Evolutionary conservation across 2,113 vertebrate species (phyloP), one percentile per base, ranked within the genome.

Genomic region (Brachypodius melanocephalos): DNA sequence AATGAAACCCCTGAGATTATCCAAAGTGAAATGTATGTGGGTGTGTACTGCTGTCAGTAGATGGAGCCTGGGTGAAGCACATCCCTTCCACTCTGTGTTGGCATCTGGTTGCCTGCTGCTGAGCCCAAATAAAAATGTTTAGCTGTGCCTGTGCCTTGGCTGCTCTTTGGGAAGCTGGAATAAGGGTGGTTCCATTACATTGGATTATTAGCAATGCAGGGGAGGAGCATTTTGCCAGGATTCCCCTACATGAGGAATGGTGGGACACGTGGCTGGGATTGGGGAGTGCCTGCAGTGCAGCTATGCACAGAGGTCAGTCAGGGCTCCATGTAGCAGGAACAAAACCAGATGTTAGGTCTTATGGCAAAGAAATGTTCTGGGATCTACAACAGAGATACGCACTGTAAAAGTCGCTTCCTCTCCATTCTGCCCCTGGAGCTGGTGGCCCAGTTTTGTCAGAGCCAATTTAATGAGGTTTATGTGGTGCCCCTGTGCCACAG

Each of bases 101-200:
- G 34, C 42, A 5, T n/a, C 48, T 55, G 80, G 21, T 62, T 82
- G 54, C 54, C 68, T 77, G 40, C 67, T 91, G 48, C 77, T 75
- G 34, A 51, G 69, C 48, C 52, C 61, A 65, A 97, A 96, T 95
- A 95, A 97, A 97, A 55, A 42, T 51, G 31, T 48, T 55, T 45
- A 49, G 31, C 66, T 68, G 3, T 3, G 8, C 10, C 68, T 57
- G 10, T 59, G 77, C 59, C 61, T 48, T 71, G 73, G 43, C 55
- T 93, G 17, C n/a, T 83, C n/a, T 90, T 49, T 36, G 68, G 67
- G 36, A 38, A 72, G 17, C 20, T 34, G 61, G 11, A 36, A 17
- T 17, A 28, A 79, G 24, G 32, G 14, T 34, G 45, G 25, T 11
- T 31, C 40, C 2, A 0, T 40, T 17, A 6, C 9, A 12, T 10